phyloP scores from a whole-genome alignment of 64 coral and sea anemone species.

The Pocillopora verrucosa region DNA sequence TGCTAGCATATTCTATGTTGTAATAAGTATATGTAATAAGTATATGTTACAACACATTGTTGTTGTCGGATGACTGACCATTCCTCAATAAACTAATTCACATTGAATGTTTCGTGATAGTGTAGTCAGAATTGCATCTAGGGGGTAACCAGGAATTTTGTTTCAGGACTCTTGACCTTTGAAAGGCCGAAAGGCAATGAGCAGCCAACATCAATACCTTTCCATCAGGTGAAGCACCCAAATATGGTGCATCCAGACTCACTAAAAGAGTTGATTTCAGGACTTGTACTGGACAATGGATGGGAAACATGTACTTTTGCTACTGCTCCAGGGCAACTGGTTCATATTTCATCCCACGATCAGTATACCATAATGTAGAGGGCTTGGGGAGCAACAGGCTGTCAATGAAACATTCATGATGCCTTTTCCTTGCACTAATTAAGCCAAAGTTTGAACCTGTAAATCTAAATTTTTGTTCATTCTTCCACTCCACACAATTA shows the following conservation, averaged over 20 bases:
- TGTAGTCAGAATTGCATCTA: too few species aligned
- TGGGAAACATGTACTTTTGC: slow-evolving; percentile 36
- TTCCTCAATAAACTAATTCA: too few species aligned
- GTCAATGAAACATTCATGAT: slow-evolving; percentile 37
- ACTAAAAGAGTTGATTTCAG: slow-evolving; percentile 24
- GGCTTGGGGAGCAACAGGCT: slow-evolving; percentile 40
- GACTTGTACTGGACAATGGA: slow-evolving; percentile 8
- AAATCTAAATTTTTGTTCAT: too few species aligned
- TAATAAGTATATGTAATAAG: too few species aligned
- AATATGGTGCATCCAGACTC: slow-evolving; percentile 37
- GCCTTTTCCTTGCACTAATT: slow-evolving; percentile 12
- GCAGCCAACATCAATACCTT: background rate
- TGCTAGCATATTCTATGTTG: too few species aligned
- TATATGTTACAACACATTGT: too few species aligned
- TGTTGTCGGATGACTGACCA: too few species aligned
- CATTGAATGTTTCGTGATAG: too few species aligned
- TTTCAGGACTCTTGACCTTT: too few species aligned
- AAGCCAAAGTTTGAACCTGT: background rate
- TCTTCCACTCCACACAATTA: too few species aligned
- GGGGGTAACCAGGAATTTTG: too few species aligned
- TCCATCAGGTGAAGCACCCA: slow-evolving; percentile 48
- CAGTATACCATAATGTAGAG: slow-evolving; percentile 10
- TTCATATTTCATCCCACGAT: slow-evolving; percentile 20
- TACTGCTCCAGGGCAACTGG: background rate
- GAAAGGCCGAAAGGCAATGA: slow-evolving; percentile 29